Evolutionary conservation across 1,140 invertebrate species (phyloP).

Genomic region (Drosophila seguyi): DNA sequence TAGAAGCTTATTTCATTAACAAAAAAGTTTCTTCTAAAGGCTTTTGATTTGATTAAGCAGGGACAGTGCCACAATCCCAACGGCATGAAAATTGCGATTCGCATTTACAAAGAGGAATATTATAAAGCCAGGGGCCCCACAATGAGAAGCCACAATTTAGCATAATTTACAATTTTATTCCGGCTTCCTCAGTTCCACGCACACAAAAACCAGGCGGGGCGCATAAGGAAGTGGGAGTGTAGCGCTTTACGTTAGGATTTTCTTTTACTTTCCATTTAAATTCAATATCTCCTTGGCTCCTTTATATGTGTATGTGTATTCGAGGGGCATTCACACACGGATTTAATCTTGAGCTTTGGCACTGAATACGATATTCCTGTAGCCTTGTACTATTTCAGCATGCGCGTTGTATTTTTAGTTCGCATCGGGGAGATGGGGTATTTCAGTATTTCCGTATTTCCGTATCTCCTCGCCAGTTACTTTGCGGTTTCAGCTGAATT

Average conservation of each 20-base stretch:
- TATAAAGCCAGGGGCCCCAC: conserved; percentile 3
- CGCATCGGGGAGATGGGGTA: neutral
- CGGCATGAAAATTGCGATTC: neutral
- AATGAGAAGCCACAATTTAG: conserved; percentile 24
- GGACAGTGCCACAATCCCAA: neutral
- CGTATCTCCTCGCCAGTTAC: neutral
- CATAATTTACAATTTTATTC: conserved; percentile 17
- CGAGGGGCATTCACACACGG: conserved; percentile 4
- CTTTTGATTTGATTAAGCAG: conserved; percentile 7
- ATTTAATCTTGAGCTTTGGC: conserved; percentile 1
- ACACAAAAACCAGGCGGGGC: neutral
- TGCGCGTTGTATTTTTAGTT: neutral
- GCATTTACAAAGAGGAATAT: conserved; percentile 2
- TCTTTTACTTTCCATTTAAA: conserved; percentile 12
- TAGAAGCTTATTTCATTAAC: conserved; percentile 8
- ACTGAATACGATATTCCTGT: conserved; percentile 17
- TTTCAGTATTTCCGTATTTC: neutral
- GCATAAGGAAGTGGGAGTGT: neutral
- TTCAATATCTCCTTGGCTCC: conserved; percentile 6
- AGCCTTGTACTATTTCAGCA: conserved; percentile 13
- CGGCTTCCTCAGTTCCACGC: conserved; percentile 2
- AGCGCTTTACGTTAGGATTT: neutral
- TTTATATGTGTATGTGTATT: neutral
- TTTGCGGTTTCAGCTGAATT: conserved; percentile 36
- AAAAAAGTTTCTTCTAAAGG: neutral